Conservation (phyloP, 1,140 invertebrate genomes). For the Rhynchophorus ferrugineus region DNA sequence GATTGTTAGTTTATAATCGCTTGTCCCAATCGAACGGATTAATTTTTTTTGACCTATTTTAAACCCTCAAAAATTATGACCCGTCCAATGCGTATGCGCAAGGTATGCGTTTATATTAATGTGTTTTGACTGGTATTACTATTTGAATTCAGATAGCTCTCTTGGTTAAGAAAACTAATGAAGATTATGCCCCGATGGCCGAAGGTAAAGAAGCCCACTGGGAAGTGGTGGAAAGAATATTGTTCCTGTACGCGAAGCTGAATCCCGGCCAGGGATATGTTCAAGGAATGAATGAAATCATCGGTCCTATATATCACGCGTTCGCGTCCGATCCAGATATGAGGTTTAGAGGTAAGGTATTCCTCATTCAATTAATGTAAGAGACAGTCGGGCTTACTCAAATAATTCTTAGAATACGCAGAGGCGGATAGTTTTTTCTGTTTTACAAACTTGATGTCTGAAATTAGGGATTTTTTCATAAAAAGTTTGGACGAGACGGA, state of each 20-base stretch:
- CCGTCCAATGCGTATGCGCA: too few species aligned
- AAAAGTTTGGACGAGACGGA: slow-evolving; percentile 90
- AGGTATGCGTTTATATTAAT: too few species aligned
- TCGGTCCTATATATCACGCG: slow-evolving; percentile 96
- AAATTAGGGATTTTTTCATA: slow-evolving; percentile 97
- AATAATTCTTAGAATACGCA: slow-evolving; percentile 66
- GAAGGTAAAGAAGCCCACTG: slow-evolving; percentile 84
- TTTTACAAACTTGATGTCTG: slow-evolving; percentile 94
- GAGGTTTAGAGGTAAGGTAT: slow-evolving; percentile 62
- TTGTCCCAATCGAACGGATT: too few species aligned
- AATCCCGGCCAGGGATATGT: slow-evolving; percentile 98
- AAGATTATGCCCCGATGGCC: slow-evolving; percentile 73
- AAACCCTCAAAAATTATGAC: too few species aligned
- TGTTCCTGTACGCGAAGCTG: slow-evolving; percentile 96
- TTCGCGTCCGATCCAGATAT: slow-evolving; percentile 84
- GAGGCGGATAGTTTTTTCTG: slow-evolving; percentile 98
- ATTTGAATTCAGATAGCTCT: slow-evolving; percentile 47
- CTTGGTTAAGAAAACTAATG: slow-evolving; percentile 56
- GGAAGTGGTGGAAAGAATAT: slow-evolving; percentile 95
- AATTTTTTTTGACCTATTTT: too few species aligned
- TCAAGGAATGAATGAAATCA: slow-evolving; percentile 99
- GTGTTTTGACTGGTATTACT: too few species aligned
- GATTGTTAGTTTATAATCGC: too few species aligned
- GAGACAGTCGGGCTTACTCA: too few species aligned
- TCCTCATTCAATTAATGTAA: neutral